Base-by-base conservation (phyloP, 2,113 vertebrate genomes). In the Ahaetulla prasina region DNA sequence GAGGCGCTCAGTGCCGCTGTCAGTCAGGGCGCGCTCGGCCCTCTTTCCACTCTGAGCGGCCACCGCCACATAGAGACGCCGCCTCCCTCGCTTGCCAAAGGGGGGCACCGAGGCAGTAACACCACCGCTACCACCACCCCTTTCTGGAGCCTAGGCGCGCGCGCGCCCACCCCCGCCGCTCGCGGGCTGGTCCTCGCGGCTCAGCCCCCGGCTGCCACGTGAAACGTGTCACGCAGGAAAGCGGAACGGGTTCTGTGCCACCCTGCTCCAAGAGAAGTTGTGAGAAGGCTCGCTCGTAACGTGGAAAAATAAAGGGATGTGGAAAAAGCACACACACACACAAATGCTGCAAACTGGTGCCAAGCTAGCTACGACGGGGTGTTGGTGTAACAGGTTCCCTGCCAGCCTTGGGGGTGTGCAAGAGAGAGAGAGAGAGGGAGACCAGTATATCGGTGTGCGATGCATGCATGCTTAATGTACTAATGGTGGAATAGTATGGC, bases 1-100 rank as follows among this genome's bases (percentile, higher is more conserved):
- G 90, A 87, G 84, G 90, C 53, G 90, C 39, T 55, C 90, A 2
- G 52, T 9, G 47, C n/a, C 25, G 63, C 89, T 50, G 60, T 90
- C 89, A 90, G 60, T 39, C 60, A 52, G n/a, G 60, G 63, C 47
- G 89, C 63, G 57, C 57, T 68, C 89, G 60, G 90, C 90, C 90
- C 90, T 47, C 52, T 35, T 54, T 85, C 53, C 43, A 35, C 53
- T 53, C 90, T 14, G 43, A 63, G 88, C 12, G 55, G 52, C 39
- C 9, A 43, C 54, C 10, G 68, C 68, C 63, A 16, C 89, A 53
- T 50, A 30, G 14, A 80, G 68, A 30, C 50, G 45, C 84, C 84
- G 90, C 90, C 90, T 60, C 89, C 27, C 27, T 22, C 57, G 9
- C 27, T 90, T 85, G 80, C 80, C 90, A 30, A 12, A 10, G 8